Evolutionary conservation across 2,113 vertebrate species (phyloP).

Genomic region (Candoia aspera): DNA sequence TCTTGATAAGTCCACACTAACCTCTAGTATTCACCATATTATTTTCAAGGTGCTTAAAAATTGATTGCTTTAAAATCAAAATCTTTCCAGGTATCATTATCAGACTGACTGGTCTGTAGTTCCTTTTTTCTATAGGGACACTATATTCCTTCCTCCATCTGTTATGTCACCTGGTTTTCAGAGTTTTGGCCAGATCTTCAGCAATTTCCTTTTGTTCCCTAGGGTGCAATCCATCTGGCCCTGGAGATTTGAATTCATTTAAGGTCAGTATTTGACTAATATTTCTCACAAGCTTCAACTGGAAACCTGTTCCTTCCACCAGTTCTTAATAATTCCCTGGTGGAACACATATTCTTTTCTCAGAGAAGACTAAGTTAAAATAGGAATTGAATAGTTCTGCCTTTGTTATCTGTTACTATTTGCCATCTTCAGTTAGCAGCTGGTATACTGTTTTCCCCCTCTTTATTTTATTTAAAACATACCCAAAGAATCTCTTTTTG

Average conservation of each 20-base stretch:
- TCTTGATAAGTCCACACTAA: neutral
- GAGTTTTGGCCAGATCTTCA: neutral
- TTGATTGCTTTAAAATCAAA: neutral
- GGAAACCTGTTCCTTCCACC: neutral
- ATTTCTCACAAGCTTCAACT: neutral
- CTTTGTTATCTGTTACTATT: neutral
- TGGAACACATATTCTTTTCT: neutral
- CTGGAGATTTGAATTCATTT: neutral
- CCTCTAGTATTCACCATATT: neutral
- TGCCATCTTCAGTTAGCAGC: neutral
- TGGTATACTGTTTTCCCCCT: neutral
- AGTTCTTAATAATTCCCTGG: neutral
- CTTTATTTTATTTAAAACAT: neutral
- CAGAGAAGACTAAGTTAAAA: neutral
- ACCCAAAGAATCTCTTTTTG: neutral
- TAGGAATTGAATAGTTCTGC: neutral
- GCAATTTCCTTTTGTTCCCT: constrained; percentile 4
- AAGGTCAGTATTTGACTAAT: neutral
- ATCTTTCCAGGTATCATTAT: neutral
- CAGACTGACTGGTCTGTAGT: neutral
- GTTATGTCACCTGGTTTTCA: neutral
- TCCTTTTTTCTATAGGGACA: neutral
- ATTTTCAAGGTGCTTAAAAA: neutral
- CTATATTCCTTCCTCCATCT: neutral
- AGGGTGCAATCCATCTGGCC: neutral